Evolutionary conservation across 2,113 vertebrate species (phyloP), one percentile per base, ranked within the genome.

Genomic region (Catharus bicknelli): DNA sequence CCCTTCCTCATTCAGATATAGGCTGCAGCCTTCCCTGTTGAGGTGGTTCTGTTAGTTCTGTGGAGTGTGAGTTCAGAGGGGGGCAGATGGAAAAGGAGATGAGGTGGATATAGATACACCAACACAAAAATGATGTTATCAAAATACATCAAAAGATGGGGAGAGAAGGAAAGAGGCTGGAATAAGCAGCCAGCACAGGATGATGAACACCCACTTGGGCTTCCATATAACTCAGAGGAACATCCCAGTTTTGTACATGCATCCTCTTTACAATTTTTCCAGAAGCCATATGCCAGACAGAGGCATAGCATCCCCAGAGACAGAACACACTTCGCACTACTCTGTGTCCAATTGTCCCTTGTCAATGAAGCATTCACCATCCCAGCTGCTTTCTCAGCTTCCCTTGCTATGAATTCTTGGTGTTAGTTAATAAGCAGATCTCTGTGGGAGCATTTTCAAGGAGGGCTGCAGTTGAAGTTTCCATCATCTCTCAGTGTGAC

Each of bases 371-470:
- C 18, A 68, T 64, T 64, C 54, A 47, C 34, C 29, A 90, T 17
- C 34, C 48, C 32, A 66, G 61, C 19, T 79, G 57, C 66, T 84
- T 92, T 85, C 63, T 86, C 11, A 8, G 34, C 32, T 87, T 83
- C 82, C 75, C 57, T 32, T 53, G 36, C n/a, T 72, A 38, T 5
- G 20, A 61, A 42, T 80, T 86, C 77, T 84, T 61, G 45, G 13
- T 78, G 26, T 42, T 83, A 54, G 32, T 53, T 94, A 88, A 88
- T 36, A 83, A 90, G 42, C 77, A 91, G 67, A 88, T 91, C 83
- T 83, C 91, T 70, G 70, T 73, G 58, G 93, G 67, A 95, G 32
- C 85, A 55, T 93, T 96, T 95, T 77, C 55, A 67, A 9, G 30
- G 58, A 88, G 50, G 78, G 45, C 40, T 61, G 58, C 61, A 53